phyloP scores from a whole-genome alignment of 2,797 vertebrate genomes.

The Thaleichthys pacificus region DNA sequence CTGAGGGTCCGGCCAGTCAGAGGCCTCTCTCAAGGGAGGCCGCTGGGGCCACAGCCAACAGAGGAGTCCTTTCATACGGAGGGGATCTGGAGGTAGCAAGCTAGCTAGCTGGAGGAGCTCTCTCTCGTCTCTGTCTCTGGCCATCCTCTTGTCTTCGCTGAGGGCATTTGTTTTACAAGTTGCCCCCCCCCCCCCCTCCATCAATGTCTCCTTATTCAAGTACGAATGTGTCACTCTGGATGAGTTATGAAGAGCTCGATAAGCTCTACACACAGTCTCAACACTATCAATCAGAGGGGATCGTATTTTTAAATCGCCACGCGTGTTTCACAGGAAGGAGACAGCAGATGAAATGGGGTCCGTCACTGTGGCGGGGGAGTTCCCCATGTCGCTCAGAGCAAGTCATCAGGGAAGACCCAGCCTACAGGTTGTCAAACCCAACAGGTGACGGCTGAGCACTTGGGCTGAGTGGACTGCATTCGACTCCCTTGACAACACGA shows the following conservation, averaged over 20 bases:
- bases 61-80: conserved; percentile 66
- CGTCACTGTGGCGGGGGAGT: no score
- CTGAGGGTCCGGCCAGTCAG: conserved; percentile 42
- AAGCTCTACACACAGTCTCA: no score
- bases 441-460: background rate
- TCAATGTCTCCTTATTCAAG: no score
- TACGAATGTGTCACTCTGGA: no score
- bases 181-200: no score
- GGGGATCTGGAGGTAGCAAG: conserved; percentile 11
- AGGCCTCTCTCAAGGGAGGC: conserved; percentile 38
- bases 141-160: background rate
- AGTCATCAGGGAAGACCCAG: background rate
- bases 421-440: background rate
- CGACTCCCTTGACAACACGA: background rate
- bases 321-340: conserved; percentile 3
- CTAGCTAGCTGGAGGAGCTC: background rate
- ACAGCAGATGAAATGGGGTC: no score
- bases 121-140: background rate
- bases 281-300: no score
- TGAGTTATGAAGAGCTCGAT: no score
- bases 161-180: no score
- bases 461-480: background rate
- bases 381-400: background rate
- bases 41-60: conserved; percentile 45
- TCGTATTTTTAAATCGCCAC: conserved; percentile 10